These are phyloP conservation scores for Oxyscelio sp. DNA, from an alignment of 2,888 invertebrate species.

Conservation along the genomic window DNA sequence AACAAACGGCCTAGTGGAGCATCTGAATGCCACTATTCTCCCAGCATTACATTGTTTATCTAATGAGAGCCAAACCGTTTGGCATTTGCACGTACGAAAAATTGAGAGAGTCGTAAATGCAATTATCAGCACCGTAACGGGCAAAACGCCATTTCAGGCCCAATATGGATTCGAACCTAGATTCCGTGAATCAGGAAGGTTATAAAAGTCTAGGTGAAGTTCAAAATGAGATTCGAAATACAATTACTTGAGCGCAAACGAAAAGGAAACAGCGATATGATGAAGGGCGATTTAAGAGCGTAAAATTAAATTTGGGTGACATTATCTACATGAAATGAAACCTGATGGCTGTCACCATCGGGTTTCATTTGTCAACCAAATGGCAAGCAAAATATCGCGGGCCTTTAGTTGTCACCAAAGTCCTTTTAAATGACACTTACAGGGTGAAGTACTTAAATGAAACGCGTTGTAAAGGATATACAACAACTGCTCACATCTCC, in stretches of 20 bases:
- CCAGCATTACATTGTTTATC: not conserved
- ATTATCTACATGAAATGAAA: conserved; percentile 3
- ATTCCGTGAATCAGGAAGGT: not conserved
- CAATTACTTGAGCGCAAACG: too few relatives aligned
- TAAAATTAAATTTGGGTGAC: not conserved
- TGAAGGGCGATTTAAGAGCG: too few relatives aligned
- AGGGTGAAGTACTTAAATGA: conserved; percentile 22
- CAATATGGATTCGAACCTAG: not conserved
- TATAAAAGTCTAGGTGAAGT: not conserved
- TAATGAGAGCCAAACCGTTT: not conserved
- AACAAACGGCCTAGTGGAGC: conserved; percentile 64
- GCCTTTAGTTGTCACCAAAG: not conserved
- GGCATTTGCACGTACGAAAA: not conserved
- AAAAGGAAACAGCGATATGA: too few relatives aligned
- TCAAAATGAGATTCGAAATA: not conserved
- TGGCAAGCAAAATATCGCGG: not conserved
- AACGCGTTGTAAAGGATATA: not conserved
- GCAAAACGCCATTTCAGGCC: not conserved
- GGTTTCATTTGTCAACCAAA: conserved; percentile 1
- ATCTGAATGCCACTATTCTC: not conserved
- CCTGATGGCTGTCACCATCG: not conserved
- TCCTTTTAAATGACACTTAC: too few relatives aligned
- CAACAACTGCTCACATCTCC: conserved; percentile 40
- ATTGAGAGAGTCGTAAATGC: not conserved
- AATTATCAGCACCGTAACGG: not conserved